These are phyloP conservation scores for Netelia fuscicornis DNA, from an alignment of 2,888 invertebrate genomes.

Conservation along the genomic window DNA sequence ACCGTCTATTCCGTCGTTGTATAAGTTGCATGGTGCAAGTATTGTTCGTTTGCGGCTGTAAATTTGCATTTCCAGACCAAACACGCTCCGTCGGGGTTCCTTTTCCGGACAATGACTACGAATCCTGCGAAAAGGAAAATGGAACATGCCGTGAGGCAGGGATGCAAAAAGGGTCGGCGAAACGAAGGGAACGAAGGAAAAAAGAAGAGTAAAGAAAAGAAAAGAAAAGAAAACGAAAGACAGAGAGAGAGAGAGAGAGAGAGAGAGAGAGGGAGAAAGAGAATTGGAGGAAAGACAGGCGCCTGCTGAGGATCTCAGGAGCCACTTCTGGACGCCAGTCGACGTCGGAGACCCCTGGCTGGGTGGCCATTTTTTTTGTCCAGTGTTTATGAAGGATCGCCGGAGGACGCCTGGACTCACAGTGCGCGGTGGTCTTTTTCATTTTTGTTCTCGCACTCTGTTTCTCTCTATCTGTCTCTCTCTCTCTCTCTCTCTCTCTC, in stretches of 20 bases:
- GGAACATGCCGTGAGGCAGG: constrained; percentile 11
- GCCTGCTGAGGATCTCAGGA: constrained; percentile 43
- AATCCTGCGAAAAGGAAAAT: constrained; percentile 36
- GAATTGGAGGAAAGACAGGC: constrained; percentile 53
- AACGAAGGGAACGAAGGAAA: constrained; percentile 9
- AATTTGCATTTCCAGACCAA: constrained; percentile 78
- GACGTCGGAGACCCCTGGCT: constrained; percentile 57
- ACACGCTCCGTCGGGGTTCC: constrained; percentile 75
- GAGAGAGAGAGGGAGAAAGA: constrained; percentile 23
- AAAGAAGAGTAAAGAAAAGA: constrained; percentile 12
- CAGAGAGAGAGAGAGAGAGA: constrained; percentile 34
- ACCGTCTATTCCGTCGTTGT: too few relatives aligned
- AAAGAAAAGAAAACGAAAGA: constrained; percentile 42
- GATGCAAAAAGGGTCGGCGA: constrained; percentile 27
- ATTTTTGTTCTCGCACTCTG: neutral
- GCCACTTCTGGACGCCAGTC: constrained; percentile 64
- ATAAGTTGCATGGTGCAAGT: too few relatives aligned
- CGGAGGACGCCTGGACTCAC: constrained; percentile 41
- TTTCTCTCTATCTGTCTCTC: neutral
- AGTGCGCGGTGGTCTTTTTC: constrained; percentile 50
- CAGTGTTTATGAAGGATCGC: constrained; percentile 51
- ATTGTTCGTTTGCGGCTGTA: constrained; percentile 70
- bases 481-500: constrained; percentile 8
- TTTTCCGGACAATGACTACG: constrained; percentile 30
- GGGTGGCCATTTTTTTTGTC: constrained; percentile 67